A percentile compares a stretch with the other conserved stretches of the same genome.
Evolutionary conservation across 2,888 invertebrate species (phyloP).

Genomic region (Sympetrum striolatum): DNA sequence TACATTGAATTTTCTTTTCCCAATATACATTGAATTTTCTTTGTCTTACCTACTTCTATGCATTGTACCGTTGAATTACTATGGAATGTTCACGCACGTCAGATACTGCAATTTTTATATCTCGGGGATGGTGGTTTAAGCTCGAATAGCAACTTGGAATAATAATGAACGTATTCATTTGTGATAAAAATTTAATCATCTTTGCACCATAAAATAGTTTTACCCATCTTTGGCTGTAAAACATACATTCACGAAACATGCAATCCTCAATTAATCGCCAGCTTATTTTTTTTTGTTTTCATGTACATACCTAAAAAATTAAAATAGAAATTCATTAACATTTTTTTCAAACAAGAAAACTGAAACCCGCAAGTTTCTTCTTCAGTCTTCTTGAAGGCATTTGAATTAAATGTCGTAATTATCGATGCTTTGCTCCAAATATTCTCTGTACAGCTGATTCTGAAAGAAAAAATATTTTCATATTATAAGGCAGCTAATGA

Average conservation of each 20-base stretch:
- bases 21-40: too few species aligned
- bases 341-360: background rate
- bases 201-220: conserved; percentile 3
- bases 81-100: background rate
- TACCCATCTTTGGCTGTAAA: background rate
- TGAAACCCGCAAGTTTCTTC: background rate
- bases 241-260: background rate
- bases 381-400: background rate
- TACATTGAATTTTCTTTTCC: too few species aligned
- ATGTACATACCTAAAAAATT: background rate
- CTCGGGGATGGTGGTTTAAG: background rate
- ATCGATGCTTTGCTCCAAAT: conserved; percentile 62
- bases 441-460: conserved; percentile 61
- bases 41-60: too few species aligned
- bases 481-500: too few species aligned
- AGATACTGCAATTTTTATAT: background rate
- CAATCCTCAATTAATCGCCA: background rate
- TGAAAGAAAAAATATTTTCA: conserved; percentile 52
- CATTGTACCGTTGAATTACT: too few species aligned
- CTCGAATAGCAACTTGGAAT: too few species aligned
- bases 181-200: background rate
- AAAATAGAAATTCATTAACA: background rate
- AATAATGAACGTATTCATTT: background rate
- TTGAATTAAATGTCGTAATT: conserved; percentile 58
- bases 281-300: background rate